phyloP scores from a whole-genome alignment of 2,113 vertebrate species.

The Xenus cinereus region DNA sequence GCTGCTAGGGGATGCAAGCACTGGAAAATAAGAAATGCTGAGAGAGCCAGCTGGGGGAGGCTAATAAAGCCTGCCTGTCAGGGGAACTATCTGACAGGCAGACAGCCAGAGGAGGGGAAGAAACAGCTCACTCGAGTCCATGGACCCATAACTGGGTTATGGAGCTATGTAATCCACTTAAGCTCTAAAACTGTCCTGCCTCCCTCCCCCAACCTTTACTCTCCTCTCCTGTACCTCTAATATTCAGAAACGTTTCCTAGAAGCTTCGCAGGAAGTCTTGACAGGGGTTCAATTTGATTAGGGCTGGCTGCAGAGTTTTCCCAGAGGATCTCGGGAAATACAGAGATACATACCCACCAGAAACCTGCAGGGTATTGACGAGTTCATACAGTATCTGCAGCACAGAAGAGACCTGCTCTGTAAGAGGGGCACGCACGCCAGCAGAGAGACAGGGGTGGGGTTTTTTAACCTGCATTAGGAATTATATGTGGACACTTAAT shows the following conservation, averaged over 20 bases:
- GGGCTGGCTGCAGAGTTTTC: constrained; percentile 2
- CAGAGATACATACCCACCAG: neutral
- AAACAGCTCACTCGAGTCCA: constrained; percentile 46
- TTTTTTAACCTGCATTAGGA: neutral
- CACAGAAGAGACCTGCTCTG: neutral
- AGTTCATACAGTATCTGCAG: neutral
- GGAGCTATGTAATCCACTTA: constrained; percentile 72
- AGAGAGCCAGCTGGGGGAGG: constrained; percentile 33
- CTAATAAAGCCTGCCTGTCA: constrained; percentile 61
- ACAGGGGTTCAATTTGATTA: constrained; percentile 57
- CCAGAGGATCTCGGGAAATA: constrained; percentile 18
- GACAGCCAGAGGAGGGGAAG: constrained; percentile 50
- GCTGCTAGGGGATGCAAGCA: neutral
- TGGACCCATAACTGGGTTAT: constrained; percentile 56
- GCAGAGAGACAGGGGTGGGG: neutral
- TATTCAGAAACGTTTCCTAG: constrained; percentile 45
- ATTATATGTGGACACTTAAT: neutral
- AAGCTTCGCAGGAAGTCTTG: constrained; percentile 60
- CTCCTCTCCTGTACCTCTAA: constrained; percentile 44
- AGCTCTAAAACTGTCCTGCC: constrained; percentile 52
- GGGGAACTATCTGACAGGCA: constrained; percentile 60
- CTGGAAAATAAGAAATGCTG: constrained; percentile 42
- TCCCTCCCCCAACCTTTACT: constrained; percentile 53
- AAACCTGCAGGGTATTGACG: neutral
- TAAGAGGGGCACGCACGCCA: neutral